These are phyloP conservation scores for Xiphophorus birchmanni DNA, from an alignment of 2,797 vertebrate genomes.

Conservation along the genomic window DNA sequence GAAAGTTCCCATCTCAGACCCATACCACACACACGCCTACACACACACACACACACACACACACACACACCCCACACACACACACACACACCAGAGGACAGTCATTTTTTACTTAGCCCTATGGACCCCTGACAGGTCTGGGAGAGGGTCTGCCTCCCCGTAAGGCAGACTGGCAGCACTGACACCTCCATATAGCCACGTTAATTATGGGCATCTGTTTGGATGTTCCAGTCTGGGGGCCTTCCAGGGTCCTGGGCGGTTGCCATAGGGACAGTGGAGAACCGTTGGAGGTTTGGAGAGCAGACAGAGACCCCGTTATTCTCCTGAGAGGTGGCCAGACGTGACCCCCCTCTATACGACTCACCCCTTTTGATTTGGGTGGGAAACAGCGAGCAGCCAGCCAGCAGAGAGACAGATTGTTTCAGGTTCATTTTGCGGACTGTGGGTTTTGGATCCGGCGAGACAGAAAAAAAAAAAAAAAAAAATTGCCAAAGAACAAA, in stretches of 20 bases:
- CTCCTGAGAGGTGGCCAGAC: constrained; percentile 86
- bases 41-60: constrained; percentile 34
- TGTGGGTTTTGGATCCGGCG: constrained; percentile 34
- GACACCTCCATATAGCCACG: constrained; percentile 75
- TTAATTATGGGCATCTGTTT: constrained; percentile 83
- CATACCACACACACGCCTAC: constrained; percentile 13
- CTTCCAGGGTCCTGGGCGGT: constrained; percentile 78
- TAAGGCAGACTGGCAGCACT: constrained; percentile 75
- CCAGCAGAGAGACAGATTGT: constrained; percentile 56
- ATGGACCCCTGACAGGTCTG: constrained; percentile 76
- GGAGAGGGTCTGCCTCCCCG: constrained; percentile 70
- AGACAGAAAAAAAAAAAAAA: constrained; percentile 20
- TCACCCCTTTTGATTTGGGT: constrained; percentile 76
- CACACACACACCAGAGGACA: constrained; percentile 55
- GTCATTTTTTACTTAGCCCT: constrained; percentile 75
- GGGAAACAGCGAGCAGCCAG: constrained; percentile 73
- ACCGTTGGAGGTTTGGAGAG: constrained; percentile 75
- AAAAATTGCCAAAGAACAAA: neutral
- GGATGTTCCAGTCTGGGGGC: constrained; percentile 73
- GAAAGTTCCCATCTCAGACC: constrained; percentile 18
- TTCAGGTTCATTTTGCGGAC: constrained; percentile 54
- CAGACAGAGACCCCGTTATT: constrained; percentile 84
- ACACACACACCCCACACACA: constrained; percentile 42
- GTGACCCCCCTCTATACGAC: constrained; percentile 77
- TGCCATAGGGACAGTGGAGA: constrained; percentile 82